These are phyloP conservation scores for Rhaphigaster nebulosa DNA, from an alignment of 2,888 invertebrate species.

Conservation along the genomic window DNA sequence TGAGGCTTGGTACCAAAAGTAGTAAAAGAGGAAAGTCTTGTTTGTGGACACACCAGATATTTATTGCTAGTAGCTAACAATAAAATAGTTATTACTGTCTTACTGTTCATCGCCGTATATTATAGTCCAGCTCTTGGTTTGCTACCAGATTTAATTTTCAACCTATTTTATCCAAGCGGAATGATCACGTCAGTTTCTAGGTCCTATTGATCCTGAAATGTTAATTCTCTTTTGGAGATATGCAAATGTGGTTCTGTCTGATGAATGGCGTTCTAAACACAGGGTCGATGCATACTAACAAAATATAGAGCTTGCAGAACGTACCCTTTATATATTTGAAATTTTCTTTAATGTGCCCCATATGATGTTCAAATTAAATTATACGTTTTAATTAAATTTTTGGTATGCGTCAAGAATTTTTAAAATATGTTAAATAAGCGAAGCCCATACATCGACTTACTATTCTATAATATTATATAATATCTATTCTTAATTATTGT, in stretches of 20 bases:
- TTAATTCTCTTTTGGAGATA: conserved; percentile 44
- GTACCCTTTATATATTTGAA: background rate
- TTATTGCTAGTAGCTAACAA: no score
- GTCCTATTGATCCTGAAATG: conserved; percentile 13
- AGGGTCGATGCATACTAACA: background rate
- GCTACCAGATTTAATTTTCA: background rate
- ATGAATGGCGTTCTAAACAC: conserved; percentile 24
- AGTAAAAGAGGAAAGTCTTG: no score
- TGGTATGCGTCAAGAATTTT: no score
- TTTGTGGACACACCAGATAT: no score
- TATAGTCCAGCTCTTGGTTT: background rate
- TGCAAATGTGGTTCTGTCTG: conserved; percentile 17
- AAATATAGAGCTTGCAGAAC: background rate
- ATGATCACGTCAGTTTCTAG: conserved; percentile 12
- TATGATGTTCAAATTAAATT: no score
- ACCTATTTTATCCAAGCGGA: background rate
- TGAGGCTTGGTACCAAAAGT: no score
- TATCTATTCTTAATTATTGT: no score
- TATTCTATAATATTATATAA: no score
- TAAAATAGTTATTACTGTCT: background rate
- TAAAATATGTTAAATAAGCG: no score
- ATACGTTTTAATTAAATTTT: no score
- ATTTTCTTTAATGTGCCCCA: background rate
- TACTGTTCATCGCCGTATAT: background rate
- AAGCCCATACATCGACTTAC: no score